Conservation (phyloP, 1,140 invertebrate species). For the Drosophila sproati region DNA sequence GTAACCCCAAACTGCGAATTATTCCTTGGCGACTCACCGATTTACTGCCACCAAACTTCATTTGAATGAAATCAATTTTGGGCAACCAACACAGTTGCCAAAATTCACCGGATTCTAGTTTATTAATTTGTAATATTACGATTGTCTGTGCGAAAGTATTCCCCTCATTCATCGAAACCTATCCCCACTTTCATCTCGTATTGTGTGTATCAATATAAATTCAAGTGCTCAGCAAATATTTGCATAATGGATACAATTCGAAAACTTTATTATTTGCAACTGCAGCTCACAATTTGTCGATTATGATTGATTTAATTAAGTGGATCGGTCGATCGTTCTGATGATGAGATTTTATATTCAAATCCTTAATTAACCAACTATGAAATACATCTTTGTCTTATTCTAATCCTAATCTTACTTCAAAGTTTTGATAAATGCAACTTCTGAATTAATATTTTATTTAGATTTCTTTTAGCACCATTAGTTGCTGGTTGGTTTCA, state of each 20-base stretch:
- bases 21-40: neutral
- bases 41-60: slow-evolving; percentile 25
- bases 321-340: too few relatives aligned
- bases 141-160: slow-evolving; percentile 5
- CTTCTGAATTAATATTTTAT: too few relatives aligned
- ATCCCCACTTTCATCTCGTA: neutral
- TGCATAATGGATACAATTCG: neutral
- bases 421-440: too few relatives aligned
- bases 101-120: slow-evolving; percentile 13
- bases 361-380: too few relatives aligned
- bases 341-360: too few relatives aligned
- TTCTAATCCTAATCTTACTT: too few relatives aligned
- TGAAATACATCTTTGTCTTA: too few relatives aligned
- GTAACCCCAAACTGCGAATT: slow-evolving; percentile 14
- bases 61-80: slow-evolving; percentile 38
- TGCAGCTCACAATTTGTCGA: too few relatives aligned
- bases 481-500: too few relatives aligned
- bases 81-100: slow-evolving; percentile 1
- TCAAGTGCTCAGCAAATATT: slow-evolving; percentile 22
- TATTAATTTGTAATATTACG: slow-evolving; percentile 29
- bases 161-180: neutral
- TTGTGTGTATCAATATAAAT: neutral
- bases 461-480: too few relatives aligned
- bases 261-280: neutral
- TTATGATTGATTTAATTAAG: too few relatives aligned